Base-by-base conservation (phyloP, 2,888 invertebrate species). In the Mamestra brassicae region DNA sequence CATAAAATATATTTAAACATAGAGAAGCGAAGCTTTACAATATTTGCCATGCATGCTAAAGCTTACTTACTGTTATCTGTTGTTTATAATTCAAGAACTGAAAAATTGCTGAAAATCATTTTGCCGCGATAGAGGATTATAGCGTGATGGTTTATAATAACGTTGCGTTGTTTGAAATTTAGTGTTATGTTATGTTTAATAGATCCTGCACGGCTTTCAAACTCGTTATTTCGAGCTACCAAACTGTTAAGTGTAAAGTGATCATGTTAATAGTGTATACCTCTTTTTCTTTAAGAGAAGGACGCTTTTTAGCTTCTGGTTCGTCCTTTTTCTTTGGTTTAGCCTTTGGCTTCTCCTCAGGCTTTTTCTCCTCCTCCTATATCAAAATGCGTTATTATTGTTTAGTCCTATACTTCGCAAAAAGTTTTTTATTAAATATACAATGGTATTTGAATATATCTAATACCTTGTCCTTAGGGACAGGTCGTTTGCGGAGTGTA, bases 241-340 rank as follows among this genome's bases (percentile, higher is more conserved):
- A 87, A 88, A 89, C 87, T 86, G 86, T 89, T 89, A 86, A 78
- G 75, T 86, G 84, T 90, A 80, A 81, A 77, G 80, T 81, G 64
- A 78, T 61, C 83, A 85, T 89, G 87, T 80, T 88, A 78, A 54
- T 66, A 74, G 58, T 71, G 63, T 78, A 78, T 94, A 96, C 96
- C 96, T 96, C 95, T 91, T 95, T 94, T 83, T 96, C 93, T 95
- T 96, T 96, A 61, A 95, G 88, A 81, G 96, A 95, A 60, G 94
- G 90, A 71, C 96, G 94, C 88, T 96, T 96, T 93, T 96, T 96
- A 88, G 92, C 86, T 71, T 90, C 91, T 17, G 94, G 90, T 75
- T 95, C 95, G 76, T 95, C 94, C 90, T 95, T 94, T 88, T 95
- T 95, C 74, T 89, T 85, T 66, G 93, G 88, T 89, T 94, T 97